phyloP scores from a whole-genome alignment of 1,140 invertebrate species.

The Chelonus insularis region DNA sequence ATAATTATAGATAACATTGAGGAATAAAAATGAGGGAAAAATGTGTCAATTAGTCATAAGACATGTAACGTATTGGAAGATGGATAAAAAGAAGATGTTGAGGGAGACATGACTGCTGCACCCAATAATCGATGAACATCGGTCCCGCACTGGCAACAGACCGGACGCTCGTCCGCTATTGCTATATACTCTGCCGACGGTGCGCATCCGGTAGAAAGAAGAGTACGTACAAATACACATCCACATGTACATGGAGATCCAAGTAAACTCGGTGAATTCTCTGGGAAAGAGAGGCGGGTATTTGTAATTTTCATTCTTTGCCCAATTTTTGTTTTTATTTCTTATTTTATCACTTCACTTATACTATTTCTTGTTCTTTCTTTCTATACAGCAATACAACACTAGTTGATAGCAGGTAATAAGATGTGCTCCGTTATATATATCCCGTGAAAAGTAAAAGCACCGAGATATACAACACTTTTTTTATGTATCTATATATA shows the following conservation, averaged over 20 bases:
- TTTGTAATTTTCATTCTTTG: slow-evolving; percentile 9
- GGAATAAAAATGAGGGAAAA: no score
- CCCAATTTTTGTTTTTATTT: slow-evolving; percentile 6
- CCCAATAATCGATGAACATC: slow-evolving; percentile 43
- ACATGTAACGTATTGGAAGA: background rate
- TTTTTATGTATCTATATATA: background rate
- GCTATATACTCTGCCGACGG: slow-evolving; percentile 41
- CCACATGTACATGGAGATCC: background rate
- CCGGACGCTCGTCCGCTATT: slow-evolving; percentile 56
- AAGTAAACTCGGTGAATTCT: background rate
- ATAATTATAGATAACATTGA: no score
- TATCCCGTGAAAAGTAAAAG: slow-evolving; percentile 28
- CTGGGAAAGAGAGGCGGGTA: slow-evolving; percentile 18
- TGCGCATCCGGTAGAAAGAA: slow-evolving; percentile 52
- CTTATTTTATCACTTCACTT: background rate
- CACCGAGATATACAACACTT: background rate
- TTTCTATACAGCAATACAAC: slow-evolving; percentile 5
- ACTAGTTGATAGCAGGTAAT: background rate
- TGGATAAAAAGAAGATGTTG: background rate
- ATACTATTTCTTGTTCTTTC: slow-evolving; percentile 21
- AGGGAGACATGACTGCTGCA: slow-evolving; percentile 15
- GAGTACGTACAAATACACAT: slow-evolving; percentile 19
- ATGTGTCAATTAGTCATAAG: no score
- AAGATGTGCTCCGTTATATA: slow-evolving; percentile 7
- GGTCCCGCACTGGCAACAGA: slow-evolving; percentile 38